Evolutionary conservation across 2,797 vertebrate genomes (phyloP).

Genomic region (Pipistrellus nathusii): DNA sequence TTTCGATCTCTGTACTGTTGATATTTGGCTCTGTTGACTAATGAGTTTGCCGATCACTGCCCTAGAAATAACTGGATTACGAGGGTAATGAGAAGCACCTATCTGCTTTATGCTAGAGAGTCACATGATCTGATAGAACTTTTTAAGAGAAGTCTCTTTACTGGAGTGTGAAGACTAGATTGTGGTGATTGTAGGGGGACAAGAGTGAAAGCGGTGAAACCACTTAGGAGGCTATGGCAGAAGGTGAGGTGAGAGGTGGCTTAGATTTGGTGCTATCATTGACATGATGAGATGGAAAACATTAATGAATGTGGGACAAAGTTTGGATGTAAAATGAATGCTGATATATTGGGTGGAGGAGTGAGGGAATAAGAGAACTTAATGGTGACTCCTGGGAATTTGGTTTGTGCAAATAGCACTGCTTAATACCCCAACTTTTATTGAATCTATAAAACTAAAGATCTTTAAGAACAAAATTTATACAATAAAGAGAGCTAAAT

Average conservation of each 20-base stretch:
- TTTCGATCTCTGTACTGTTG: no score
- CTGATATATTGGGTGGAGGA: not conserved
- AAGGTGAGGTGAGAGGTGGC: not conserved
- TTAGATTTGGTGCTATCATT: not conserved
- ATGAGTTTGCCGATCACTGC: no score
- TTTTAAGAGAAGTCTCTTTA: not conserved
- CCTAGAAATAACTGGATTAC: not conserved
- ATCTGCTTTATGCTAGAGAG: not conserved
- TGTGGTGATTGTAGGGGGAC: not conserved
- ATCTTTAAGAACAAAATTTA: slow-evolving; percentile 9
- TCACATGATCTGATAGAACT: not conserved
- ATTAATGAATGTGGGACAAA: not conserved
- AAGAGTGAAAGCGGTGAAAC: not conserved
- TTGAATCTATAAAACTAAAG: not conserved
- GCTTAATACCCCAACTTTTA: slow-evolving; percentile 7
- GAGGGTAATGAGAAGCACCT: not conserved
- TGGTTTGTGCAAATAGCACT: not conserved
- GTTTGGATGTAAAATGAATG: slow-evolving; percentile 12
- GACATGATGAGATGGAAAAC: not conserved
- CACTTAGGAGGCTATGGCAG: not conserved
- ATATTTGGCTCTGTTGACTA: no score
- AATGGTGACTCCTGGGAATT: not conserved
- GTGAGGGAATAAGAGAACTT: not conserved
- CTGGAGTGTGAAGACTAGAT: not conserved
- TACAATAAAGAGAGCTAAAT: slow-evolving; percentile 1